Conservation (phyloP, 2,888 invertebrate species). For the Spodoptera picta region DNA sequence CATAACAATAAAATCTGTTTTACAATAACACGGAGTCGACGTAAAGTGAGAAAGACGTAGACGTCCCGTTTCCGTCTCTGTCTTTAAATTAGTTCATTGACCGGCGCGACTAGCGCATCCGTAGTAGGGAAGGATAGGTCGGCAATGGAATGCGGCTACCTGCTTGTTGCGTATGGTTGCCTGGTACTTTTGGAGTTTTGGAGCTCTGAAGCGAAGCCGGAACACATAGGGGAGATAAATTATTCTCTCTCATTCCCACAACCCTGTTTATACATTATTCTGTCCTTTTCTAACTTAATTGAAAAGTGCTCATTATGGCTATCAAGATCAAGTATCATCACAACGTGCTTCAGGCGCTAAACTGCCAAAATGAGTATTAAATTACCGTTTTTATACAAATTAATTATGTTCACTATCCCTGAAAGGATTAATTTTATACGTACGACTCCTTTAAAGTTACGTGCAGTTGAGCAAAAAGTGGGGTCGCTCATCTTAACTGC, state of each 20-base stretch:
- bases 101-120: conserved; percentile 71
- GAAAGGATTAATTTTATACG: neutral
- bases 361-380: neutral
- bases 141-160: conserved; percentile 73
- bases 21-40: conserved; percentile 8
- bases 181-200: conserved; percentile 82
- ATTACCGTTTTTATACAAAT: neutral
- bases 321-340: too few species aligned
- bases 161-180: conserved; percentile 66
- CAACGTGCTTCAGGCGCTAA: neutral
- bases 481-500: conserved; percentile 1
- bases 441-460: conserved; percentile 6
- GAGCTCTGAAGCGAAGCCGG: conserved; percentile 69
- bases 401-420: neutral
- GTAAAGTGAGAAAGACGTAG: conserved; percentile 62
- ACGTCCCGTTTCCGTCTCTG: conserved; percentile 79
- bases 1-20: conserved; percentile 29
- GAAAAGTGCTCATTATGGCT: neutral
- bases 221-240: conserved; percentile 14
- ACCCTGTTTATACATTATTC: neutral
- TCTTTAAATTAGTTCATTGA: conserved; percentile 74
- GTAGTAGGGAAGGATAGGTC: conserved; percentile 70
- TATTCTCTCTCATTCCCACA: conserved; percentile 2
- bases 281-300: conserved; percentile 6
- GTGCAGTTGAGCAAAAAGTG: neutral